Base-by-base conservation (phyloP, 2,797 vertebrate species). In the Pagetopsis macropterus region DNA sequence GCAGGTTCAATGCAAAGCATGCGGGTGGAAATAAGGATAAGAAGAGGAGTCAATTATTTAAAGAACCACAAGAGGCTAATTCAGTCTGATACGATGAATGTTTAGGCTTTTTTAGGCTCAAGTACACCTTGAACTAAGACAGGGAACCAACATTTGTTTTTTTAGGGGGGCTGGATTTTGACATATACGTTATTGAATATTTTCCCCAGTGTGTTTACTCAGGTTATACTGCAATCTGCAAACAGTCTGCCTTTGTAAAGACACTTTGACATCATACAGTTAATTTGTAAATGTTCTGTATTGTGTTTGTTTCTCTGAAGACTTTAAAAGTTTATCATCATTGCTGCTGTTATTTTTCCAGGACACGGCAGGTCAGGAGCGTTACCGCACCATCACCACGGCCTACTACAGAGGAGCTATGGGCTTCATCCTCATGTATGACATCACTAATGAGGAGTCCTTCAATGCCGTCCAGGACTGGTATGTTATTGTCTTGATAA, bases 351-450 rank as follows among this genome's bases (percentile, higher is more conserved):
- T 21, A 31, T 3, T 67, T 15, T 48, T 46, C 0, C 85, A 99
- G 97, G 97, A 98, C 91, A 98, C 97, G 0, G 97, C 97, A 0
- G 97, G 97, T 1, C 97, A 99, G 89, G 97, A 99, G 81, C 94
- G 97, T 54, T 98, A 99, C 92, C 94, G 97, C 65, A 99, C 97
- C 81, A 99, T 99, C 94, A 99, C 97, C 85, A 99, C 98, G 0
- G 98, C 98, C 49, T 99, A 99, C 83, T 99, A 99, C 92, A 92
- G 97, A 3, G 98, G 97, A 0, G 97, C 98, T 81, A 99, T 99
- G 98, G 98, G 98, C 86, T 98, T 99, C 92, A 98, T 99, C 90
- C 96, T 99, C 75, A 99, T 99, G 98, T 99, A 98, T 5, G 98
- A 99, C 90, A 98, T 99, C 93, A 99, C 98, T 88, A 99, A 99